Evolutionary conservation across 2,888 invertebrate genomes (phyloP).

Genomic region (Tridacna crocea): DNA sequence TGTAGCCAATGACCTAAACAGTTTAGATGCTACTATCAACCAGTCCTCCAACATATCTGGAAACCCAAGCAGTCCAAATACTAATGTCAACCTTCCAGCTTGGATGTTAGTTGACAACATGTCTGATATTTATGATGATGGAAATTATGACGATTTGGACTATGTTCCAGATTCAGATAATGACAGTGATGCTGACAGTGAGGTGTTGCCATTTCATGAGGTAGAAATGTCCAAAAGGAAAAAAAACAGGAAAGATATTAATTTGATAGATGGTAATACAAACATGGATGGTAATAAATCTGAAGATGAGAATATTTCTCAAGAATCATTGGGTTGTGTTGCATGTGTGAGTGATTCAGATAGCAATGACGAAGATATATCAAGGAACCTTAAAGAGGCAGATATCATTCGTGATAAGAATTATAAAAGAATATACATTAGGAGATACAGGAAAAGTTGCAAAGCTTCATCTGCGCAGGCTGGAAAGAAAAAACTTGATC

Average conservation of each 20-base stretch:
- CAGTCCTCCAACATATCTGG: too few species aligned
- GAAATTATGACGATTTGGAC: neutral
- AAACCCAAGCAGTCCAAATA: too few species aligned
- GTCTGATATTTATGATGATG: too few species aligned
- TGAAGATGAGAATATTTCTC: too few species aligned
- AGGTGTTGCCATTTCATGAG: neutral
- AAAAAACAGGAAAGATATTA: neutral
- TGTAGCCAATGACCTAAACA: too few species aligned
- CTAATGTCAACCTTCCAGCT: too few species aligned
- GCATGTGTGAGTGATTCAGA: neutral
- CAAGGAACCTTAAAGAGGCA: neutral
- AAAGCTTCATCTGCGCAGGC: neutral
- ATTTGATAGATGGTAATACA: neutral
- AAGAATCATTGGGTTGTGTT: neutral
- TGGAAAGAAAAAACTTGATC: neutral
- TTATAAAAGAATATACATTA: constrained; percentile 2
- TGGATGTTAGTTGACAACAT: too few species aligned
- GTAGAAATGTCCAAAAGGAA: too few species aligned
- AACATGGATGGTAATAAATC: neutral
- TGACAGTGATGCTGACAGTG: neutral
- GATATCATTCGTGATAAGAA: constrained; percentile 13
- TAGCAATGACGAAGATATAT: neutral
- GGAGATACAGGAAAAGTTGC: constrained; percentile 7
- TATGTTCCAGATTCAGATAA: constrained; percentile 1
- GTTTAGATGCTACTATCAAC: too few species aligned